Evolutionary conservation across 1,140 invertebrate genomes (phyloP), one percentile per base, ranked within the genome.

Genomic region (Batillaria attramentaria): DNA sequence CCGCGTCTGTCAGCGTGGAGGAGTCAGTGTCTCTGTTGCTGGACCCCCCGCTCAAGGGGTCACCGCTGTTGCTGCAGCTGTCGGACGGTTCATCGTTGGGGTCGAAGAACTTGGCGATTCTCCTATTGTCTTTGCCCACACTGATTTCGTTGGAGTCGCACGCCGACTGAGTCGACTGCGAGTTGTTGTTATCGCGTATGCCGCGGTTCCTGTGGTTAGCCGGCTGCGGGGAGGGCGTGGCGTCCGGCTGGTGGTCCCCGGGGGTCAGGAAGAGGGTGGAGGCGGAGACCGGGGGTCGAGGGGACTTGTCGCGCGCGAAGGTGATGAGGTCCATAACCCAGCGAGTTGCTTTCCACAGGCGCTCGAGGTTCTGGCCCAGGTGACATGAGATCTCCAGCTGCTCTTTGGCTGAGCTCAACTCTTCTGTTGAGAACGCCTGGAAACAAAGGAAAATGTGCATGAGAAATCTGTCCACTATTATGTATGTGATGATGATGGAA

Each of bases 311-410:
- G 37, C 73, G 73, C 1, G 97, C 97, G 88, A 97, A 97, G 0
- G 95, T 95, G 54, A 99, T 96, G 3, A 98, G 94, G 85, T 99
- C 97, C 93, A 98, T 96, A 0, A 99, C 93, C 98, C 98, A 99
- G 20, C 98, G 93, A 3, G 96, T 95, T 35, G 94, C 94, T 87
- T 97, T 97, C 98, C 98, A 99, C 1, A 96, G 94, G 46, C 87
- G 85, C 69, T 92, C 91, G 33, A 92, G 81, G 24, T 85, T 82
- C 70, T 88, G 84, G 73, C 91, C 88, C 69, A 90, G 86, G 39
- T 85, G 85, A 31, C 76, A 81, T 28, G 98, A 90, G 84, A 95
- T 94, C 1, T 94, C 92, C 18, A 98, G 90, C 50, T 96, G 94
- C 81, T 97, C 95, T 89, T 96, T 97, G 13, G 97, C 96, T 4